Base-by-base conservation (phyloP, 2,797 vertebrate genomes). In the Thunnus albacares region DNA sequence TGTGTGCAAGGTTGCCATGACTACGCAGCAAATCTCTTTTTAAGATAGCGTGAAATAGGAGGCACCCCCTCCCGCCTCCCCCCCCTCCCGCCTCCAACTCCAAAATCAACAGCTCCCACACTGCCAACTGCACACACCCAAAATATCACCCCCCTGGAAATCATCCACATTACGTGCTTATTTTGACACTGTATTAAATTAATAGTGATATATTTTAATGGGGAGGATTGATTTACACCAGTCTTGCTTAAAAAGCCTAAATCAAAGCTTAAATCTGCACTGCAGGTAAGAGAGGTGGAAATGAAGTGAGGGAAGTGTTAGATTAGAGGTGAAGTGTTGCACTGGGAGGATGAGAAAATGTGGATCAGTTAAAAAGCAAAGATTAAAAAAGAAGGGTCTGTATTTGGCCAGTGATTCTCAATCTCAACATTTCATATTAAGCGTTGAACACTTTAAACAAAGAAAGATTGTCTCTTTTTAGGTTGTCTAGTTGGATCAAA, bases 1-100 rank as follows among this genome's bases (percentile, higher is more conserved):
- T 79, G 88, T 88, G 85, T 89, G 86, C 84, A 67, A 0, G 70
- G 95, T 95, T 95, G 82, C 93, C 92, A 94, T 95, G 94, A 84
- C 92, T 93, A 96, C 93, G 10, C 64, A 63, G 86, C 81, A 87
- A 82, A 87, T 91, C 90, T 90, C 83, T 80, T 89, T 89, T 89
- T 72, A 90, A 89, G 85, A 90, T 79, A 83, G 76, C 62, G 70
- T 81, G 84, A 84, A 55, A 79, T 77, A 71, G 53, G 71, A 84
- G 60, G 57, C 41, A 62, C 38, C 49, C 38, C 45, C 55, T 12
- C 3, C 7, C 55, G 15, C 4, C 43, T 18, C 47, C n/a, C 3
- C 18, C 5, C 0, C 30, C 33, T 4, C 12, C 33, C 17, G 52
- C 47, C 22, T 47, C 63, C 47, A 60, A 65, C 57, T 63, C 76